Percentiles rank a stretch among this genome's conserved stretches.
Conservation (phyloP, 2,888 invertebrate genomes). For the Metopia argyrocephala region DNA sequence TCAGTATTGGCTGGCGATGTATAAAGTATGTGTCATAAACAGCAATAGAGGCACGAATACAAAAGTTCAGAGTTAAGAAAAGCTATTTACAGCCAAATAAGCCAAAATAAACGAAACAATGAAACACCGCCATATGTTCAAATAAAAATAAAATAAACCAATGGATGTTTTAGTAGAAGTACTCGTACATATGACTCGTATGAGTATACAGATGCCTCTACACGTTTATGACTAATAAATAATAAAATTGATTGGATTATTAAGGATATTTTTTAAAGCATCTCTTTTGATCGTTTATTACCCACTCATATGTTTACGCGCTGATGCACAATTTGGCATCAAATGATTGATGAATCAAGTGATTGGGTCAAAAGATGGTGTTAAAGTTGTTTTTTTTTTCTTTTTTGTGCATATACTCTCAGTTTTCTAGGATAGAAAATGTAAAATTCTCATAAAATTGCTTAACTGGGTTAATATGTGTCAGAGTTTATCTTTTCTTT, state of each 20-base stretch:
- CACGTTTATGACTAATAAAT: slow-evolving; percentile 44
- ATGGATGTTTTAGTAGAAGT: background rate
- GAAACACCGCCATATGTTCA: slow-evolving; percentile 29
- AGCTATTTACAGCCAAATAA: slow-evolving; percentile 40
- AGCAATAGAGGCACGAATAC: background rate
- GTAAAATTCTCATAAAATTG: slow-evolving; percentile 1
- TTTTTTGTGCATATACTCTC: background rate
- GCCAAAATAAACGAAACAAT: slow-evolving; percentile 13
- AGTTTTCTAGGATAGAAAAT: background rate
- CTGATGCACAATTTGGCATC: background rate
- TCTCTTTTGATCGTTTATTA: background rate
- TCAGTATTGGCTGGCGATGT: slow-evolving; percentile 21
- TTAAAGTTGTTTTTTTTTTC: slow-evolving; percentile 11
- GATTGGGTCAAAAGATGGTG: slow-evolving; percentile 42
- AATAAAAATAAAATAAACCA: background rate
- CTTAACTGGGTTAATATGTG: slow-evolving; percentile 27
- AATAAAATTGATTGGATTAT: slow-evolving; percentile 41
- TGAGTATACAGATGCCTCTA: slow-evolving; percentile 11
- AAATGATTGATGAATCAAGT: slow-evolving; percentile 50
- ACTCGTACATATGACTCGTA: background rate
- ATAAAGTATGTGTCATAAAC: too few species aligned
- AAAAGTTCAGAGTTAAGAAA: slow-evolving; percentile 57
- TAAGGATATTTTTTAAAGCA: slow-evolving; percentile 40
- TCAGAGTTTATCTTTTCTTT: background rate
- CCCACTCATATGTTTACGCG: background rate